Evolutionary conservation across 2,797 vertebrate genomes (phyloP).

Genomic region (Sebastes melanostomus): DNA sequence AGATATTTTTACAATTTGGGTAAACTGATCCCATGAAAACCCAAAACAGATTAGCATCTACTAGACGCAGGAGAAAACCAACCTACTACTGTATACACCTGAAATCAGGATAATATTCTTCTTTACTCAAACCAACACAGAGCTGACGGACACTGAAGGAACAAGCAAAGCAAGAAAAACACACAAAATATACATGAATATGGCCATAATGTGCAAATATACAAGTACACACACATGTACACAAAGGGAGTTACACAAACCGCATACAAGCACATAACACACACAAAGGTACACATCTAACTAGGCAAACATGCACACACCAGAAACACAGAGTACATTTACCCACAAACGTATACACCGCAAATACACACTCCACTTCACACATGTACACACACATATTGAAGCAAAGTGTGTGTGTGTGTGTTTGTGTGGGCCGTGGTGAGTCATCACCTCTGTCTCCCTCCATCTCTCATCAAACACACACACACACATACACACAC

Average conservation of each 20-base stretch:
- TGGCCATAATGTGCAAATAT: neutral
- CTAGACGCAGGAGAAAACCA: no score
- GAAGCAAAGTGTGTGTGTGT: neutral
- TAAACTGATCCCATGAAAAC: neutral
- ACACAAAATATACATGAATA: neutral
- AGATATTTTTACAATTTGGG: no score
- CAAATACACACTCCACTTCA: neutral
- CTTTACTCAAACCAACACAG: neutral
- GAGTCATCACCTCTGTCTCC: conserved; percentile 71
- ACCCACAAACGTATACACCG: neutral
- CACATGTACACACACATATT: neutral
- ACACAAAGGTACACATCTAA: neutral
- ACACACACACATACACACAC: conserved; percentile 26
- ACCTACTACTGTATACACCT: neutral
- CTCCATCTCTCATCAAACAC: conserved; percentile 38
- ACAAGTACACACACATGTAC: neutral
- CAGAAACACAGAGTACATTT: neutral
- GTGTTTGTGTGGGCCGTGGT: conserved; percentile 45
- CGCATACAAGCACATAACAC: neutral
- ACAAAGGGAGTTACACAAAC: neutral
- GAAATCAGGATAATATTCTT: neutral
- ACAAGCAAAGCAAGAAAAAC: neutral
- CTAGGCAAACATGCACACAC: neutral
- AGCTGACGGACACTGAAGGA: neutral
- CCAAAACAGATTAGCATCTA: neutral